Conservation (phyloP, 2,797 vertebrate species). For the Dendrocincla tyrannina region DNA sequence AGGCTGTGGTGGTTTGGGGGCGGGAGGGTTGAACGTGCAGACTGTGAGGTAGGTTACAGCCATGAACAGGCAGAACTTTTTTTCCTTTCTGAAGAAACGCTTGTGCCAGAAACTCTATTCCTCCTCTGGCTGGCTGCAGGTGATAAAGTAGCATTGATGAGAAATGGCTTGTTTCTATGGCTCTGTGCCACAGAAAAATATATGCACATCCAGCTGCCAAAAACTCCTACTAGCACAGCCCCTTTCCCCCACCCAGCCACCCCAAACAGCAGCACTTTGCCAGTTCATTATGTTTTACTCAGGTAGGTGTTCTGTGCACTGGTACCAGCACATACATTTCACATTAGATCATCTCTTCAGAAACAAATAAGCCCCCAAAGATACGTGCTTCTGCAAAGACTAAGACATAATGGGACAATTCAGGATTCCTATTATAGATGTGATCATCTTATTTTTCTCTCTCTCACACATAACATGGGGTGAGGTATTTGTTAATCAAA, state of each 20-base stretch:
- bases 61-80: neutral
- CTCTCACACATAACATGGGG: slow-evolving; percentile 27
- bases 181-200: neutral
- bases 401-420: slow-evolving; percentile 41
- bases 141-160: slow-evolving; percentile 30
- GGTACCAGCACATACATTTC: slow-evolving; percentile 19
- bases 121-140: neutral
- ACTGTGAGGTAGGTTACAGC: neutral
- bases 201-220: neutral
- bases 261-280: neutral
- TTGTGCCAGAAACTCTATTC: slow-evolving; percentile 15
- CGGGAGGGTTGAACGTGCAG: neutral
- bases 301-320: slow-evolving; percentile 28
- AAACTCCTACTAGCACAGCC: neutral
- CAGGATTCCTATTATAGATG: slow-evolving; percentile 41
- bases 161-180: slow-evolving; percentile 45
- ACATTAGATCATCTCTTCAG: slow-evolving; percentile 44
- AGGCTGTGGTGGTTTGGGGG: neutral
- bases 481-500: slow-evolving; percentile 76
- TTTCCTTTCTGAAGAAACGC: neutral
- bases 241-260: neutral
- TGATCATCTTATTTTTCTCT: slow-evolving; percentile 22
- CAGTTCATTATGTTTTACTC: slow-evolving; percentile 45
- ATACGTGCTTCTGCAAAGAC: slow-evolving; percentile 50
- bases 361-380: slow-evolving; percentile 50